phyloP scores from a whole-genome alignment of 2,797 vertebrate genomes.

The Octomys mimax region DNA sequence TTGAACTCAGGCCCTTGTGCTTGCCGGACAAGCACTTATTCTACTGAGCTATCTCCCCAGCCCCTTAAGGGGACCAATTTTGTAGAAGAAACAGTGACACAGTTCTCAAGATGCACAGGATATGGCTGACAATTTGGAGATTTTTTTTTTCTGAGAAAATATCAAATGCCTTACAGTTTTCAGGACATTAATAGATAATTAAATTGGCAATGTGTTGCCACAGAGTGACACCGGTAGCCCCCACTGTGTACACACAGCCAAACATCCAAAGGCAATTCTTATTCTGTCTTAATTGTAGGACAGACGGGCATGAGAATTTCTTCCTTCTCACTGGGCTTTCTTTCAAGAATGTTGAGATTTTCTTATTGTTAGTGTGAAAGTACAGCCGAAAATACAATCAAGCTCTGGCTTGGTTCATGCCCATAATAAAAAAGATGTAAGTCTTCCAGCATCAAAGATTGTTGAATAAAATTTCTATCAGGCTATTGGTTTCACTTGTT shows the following conservation, averaged over 20 bases:
- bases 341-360: slow-evolving; percentile 19
- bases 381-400: not conserved
- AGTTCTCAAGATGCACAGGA: slow-evolving; percentile 56
- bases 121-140: slow-evolving; percentile 66
- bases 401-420: not conserved
- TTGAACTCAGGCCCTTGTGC: too few species aligned
- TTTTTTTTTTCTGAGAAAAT: slow-evolving; percentile 76
- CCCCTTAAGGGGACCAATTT: slow-evolving; percentile 30
- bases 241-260: not conserved
- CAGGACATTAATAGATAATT: slow-evolving; percentile 50
- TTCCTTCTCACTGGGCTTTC: not conserved
- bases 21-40: too few species aligned
- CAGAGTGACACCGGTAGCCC: not conserved
- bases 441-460: slow-evolving; percentile 2
- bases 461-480: not conserved
- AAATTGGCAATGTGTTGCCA: not conserved
- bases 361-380: not conserved
- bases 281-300: not conserved
- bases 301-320: not conserved
- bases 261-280: not conserved
- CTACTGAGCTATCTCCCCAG: too few species aligned
- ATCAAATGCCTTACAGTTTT: slow-evolving; percentile 60
- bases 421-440: not conserved
- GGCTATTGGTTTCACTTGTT: not conserved
- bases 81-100: slow-evolving; percentile 59